These are phyloP conservation scores for Osmerus eperlanus DNA, from an alignment of 2,113 vertebrate genomes.

Conservation along the genomic window DNA sequence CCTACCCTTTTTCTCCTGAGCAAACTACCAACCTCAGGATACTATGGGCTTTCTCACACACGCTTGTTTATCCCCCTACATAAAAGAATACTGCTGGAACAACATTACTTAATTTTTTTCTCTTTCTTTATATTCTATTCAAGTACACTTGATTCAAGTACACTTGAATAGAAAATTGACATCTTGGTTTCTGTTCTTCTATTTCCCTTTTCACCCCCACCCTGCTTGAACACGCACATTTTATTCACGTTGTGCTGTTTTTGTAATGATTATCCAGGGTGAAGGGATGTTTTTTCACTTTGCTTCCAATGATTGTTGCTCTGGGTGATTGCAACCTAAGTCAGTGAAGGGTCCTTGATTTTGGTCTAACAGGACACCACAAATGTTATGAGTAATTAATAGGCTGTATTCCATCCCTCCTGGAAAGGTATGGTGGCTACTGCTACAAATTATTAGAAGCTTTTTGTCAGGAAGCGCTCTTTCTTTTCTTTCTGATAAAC, in stretches of 20 bases:
- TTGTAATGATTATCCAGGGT: conserved; percentile 1
- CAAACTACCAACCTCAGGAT: conserved; percentile 52
- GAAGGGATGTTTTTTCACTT: conserved; percentile 6
- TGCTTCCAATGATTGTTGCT: conserved; percentile 16
- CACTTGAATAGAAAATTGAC: conserved; percentile 15
- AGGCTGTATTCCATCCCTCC: conserved; percentile 28
- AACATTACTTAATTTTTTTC: conserved; percentile 21
- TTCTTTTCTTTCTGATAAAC: background rate
- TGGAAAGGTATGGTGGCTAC: conserved; percentile 6
- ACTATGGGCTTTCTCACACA: conserved; percentile 43
- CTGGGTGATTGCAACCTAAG: conserved; percentile 33
- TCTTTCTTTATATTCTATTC: background rate
- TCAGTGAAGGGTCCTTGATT: conserved; percentile 2
- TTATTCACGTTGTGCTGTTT: conserved; percentile 7
- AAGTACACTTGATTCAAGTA: conserved; percentile 10
- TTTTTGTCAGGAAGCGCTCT: conserved; percentile 24
- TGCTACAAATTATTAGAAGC: conserved; percentile 40
- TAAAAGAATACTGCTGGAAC: conserved; percentile 7
- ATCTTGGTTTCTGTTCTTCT: conserved; percentile 1
- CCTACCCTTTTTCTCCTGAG: conserved; percentile 24
- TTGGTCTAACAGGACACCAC: background rate
- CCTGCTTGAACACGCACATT: background rate
- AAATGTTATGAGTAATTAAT: conserved; percentile 20
- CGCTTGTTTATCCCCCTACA: conserved; percentile 25
- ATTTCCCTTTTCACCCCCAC: background rate